Percentiles rank a stretch among this genome's conserved stretches.
These are phyloP conservation scores for Sicus ferrugineus DNA, from an alignment of 2,888 invertebrate genomes.

Conservation along the genomic window DNA sequence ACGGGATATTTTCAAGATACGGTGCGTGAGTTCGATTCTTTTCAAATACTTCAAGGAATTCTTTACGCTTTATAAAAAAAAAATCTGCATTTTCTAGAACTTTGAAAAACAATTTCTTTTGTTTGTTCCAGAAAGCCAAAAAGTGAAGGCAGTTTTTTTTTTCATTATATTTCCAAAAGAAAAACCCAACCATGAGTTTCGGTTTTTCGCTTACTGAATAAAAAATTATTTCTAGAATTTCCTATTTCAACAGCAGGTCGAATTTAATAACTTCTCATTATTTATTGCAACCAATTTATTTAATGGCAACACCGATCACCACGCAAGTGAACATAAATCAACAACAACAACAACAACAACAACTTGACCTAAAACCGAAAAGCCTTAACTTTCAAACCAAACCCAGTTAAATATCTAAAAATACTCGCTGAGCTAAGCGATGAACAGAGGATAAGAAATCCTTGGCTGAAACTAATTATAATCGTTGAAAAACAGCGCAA, in stretches of 20 bases:
- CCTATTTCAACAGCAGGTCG: not conserved
- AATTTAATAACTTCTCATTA: not conserved
- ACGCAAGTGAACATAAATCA: not conserved
- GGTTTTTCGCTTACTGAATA: no score
- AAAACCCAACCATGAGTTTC: no score
- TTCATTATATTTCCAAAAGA: no score
- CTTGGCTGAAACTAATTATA: constrained; percentile 14
- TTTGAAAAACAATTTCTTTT: no score
- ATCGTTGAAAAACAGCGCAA: not conserved
- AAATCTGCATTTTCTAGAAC: no score
- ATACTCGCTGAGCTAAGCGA: not conserved
- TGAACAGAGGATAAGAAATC: constrained; percentile 24
- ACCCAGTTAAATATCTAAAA: not conserved
- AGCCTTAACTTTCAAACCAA: constrained; percentile 9
- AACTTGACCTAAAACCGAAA: constrained; percentile 16
- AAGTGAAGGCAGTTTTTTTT: no score
- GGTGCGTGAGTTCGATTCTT: no score
- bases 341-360: not conserved
- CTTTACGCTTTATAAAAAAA: no score
- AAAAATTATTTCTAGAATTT: no score
- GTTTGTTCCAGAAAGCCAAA: no score
- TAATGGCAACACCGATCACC: not conserved
- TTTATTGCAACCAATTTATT: not conserved
- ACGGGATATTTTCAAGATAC: no score
- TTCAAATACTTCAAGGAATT: no score